A percentile compares a stretch with the other conserved stretches of the same genome.
These are phyloP conservation scores for Drosophila flavopinicola DNA, from an alignment of 2,888 invertebrate species.

Conservation along the genomic window DNA sequence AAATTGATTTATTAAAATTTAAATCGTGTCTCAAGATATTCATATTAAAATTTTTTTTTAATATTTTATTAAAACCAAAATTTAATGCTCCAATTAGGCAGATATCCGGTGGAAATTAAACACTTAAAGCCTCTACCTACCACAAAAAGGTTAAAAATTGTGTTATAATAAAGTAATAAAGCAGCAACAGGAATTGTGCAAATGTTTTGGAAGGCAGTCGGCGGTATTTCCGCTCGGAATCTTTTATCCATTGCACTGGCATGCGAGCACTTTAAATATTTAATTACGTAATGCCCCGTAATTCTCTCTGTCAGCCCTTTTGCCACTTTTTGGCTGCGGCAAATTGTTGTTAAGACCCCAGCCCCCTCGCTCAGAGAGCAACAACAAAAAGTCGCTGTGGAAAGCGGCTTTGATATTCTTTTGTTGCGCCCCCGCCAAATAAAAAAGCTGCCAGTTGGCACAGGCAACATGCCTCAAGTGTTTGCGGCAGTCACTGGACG, in stretches of 20 bases:
- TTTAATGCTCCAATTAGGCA: too few species aligned
- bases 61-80: too few species aligned
- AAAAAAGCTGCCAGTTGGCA: slow-evolving; percentile 47
- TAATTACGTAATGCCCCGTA: slow-evolving; percentile 72
- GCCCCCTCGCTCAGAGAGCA: background rate
- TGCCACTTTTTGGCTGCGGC: slow-evolving; percentile 36
- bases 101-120: too few species aligned
- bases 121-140: too few species aligned
- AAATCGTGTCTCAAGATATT: too few species aligned
- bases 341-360: slow-evolving; percentile 56
- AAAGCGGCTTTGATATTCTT: slow-evolving; percentile 65
- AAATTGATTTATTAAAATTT: too few species aligned
- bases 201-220: slow-evolving; percentile 15
- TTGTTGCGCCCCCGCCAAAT: slow-evolving; percentile 51
- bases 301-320: slow-evolving; percentile 55
- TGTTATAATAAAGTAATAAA: slow-evolving; percentile 35
- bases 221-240: slow-evolving; percentile 39
- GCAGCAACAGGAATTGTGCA: background rate
- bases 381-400: slow-evolving; percentile 31
- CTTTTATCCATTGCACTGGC: slow-evolving; percentile 30
- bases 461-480: slow-evolving; percentile 70
- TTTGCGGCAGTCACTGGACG: slow-evolving; percentile 44
- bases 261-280: slow-evolving; percentile 70
- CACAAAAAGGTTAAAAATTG: too few species aligned
- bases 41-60: too few species aligned